A percentile compares a stretch with the other conserved stretches of the same genome.
phyloP scores from a whole-genome alignment of 2,888 invertebrate genomes.

The Argynnis bischoffii region DNA sequence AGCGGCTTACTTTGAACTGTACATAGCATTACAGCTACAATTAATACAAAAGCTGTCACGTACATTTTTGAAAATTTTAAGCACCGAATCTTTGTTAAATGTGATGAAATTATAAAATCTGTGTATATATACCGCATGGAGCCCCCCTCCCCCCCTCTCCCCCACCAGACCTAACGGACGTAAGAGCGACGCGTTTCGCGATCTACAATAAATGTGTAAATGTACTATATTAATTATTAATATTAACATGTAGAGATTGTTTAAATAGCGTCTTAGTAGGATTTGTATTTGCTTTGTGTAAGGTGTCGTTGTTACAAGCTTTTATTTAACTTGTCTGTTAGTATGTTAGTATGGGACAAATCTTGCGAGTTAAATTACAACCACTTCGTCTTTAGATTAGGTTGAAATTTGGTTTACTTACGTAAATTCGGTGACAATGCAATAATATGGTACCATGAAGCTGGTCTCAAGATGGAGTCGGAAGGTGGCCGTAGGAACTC shows the following conservation, averaged over 20 bases:
- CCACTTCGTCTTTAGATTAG: too few relatives aligned
- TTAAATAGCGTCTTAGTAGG: neutral
- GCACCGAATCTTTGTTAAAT: neutral
- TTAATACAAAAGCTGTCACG: constrained; percentile 45
- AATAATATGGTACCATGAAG: too few relatives aligned
- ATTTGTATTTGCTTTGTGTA: too few relatives aligned
- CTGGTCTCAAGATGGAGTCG: too few relatives aligned
- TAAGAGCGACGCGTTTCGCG: constrained; percentile 40
- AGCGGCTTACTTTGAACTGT: constrained; percentile 51
- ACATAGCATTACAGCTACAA: constrained; percentile 41
- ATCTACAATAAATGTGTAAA: constrained; percentile 48
- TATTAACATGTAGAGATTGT: neutral
- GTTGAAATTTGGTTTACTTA: too few relatives aligned
- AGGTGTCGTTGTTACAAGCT: too few relatives aligned
- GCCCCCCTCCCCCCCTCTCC: too few relatives aligned
- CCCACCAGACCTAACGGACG: constrained; percentile 32
- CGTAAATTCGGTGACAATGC: too few relatives aligned
- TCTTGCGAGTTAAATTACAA: too few relatives aligned
- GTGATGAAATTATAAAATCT: neutral
- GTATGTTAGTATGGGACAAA: too few relatives aligned
- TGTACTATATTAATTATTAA: constrained; percentile 43
- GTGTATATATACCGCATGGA: constrained; percentile 32
- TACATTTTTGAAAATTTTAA: constrained; percentile 31
- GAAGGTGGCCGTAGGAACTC: too few relatives aligned
- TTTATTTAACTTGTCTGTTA: too few relatives aligned